Percentiles rank a stretch among this genome's conserved stretches.
Evolutionary conservation across 2,888 invertebrate genomes (phyloP).

Genomic region (Agyllia agylla): DNA sequence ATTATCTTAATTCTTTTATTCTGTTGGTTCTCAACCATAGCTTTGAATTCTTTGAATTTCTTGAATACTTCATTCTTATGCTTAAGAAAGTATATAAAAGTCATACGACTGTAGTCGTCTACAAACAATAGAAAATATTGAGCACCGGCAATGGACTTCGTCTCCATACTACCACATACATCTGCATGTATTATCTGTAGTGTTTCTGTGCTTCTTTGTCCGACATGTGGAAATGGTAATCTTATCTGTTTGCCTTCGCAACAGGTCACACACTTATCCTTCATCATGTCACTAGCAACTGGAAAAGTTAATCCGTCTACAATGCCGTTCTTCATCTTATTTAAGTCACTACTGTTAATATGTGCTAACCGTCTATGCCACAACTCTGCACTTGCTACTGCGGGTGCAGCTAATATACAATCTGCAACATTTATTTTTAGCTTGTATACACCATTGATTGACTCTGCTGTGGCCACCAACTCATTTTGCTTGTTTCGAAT

Average conservation of each 20-base stretch:
- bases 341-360: slow-evolving; percentile 33
- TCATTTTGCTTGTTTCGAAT: slow-evolving; percentile 20
- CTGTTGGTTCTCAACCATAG: slow-evolving; percentile 78
- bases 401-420: slow-evolving; percentile 29
- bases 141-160: not conserved
- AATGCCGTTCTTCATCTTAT: slow-evolving; percentile 33
- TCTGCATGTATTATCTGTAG: slow-evolving; percentile 79
- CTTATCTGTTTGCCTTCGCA: slow-evolving; percentile 78
- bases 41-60: slow-evolving; percentile 75
- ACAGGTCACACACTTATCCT: slow-evolving; percentile 54
- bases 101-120: slow-evolving; percentile 79
- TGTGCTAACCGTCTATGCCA: slow-evolving; percentile 37
- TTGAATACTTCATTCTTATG: slow-evolving; percentile 75
- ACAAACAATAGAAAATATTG: slow-evolving; percentile 60
- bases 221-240: slow-evolving; percentile 70
- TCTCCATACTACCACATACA: slow-evolving; percentile 78
- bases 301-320: not conserved
- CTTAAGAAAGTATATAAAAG: slow-evolving; percentile 78
- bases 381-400: not conserved
- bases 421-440: slow-evolving; percentile 16
- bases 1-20: slow-evolving; percentile 4
- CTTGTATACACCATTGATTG: slow-evolving; percentile 42
- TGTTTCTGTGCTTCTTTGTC: slow-evolving; percentile 59
- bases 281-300: not conserved
- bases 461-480: not conserved